Conservation (phyloP, 2,888 invertebrate species). For the Bombyx huttoni region DNA sequence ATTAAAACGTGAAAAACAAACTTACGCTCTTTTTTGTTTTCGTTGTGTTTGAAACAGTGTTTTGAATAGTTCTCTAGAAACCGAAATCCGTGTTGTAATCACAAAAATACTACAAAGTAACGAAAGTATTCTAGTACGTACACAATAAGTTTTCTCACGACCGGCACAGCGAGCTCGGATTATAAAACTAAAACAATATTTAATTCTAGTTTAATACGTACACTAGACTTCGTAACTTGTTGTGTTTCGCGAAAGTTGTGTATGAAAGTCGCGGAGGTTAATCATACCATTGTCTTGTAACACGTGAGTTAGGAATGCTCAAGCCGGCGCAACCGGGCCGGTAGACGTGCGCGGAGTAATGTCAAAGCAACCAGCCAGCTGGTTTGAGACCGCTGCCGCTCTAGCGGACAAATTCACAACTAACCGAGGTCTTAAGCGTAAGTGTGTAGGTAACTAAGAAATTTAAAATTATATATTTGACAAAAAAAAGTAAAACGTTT, state of each 20-base stretch:
- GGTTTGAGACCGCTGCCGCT: conserved; percentile 47
- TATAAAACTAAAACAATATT: conserved; percentile 22
- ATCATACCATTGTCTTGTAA: conserved; percentile 34
- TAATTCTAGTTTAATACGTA: too few relatives aligned
- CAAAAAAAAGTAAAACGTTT: too few relatives aligned
- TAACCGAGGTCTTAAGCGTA: conserved; percentile 33
- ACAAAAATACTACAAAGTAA: conserved; percentile 39
- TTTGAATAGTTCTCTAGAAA: not conserved
- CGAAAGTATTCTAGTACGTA: conserved; percentile 42
- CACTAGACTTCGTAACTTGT: not conserved
- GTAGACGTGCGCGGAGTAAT: conserved; percentile 46
- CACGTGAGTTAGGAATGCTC: conserved; percentile 45
- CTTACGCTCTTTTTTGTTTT: conserved; percentile 1
- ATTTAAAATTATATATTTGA: too few relatives aligned
- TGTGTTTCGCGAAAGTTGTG: not conserved
- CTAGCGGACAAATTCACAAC: conserved; percentile 58
- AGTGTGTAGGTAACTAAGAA: conserved; percentile 15
- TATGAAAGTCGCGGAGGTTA: conserved; percentile 31
- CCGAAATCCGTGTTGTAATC: conserved; percentile 36
- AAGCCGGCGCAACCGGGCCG: conserved; percentile 36
- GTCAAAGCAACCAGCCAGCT: conserved; percentile 55
- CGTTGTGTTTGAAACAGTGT: not conserved
- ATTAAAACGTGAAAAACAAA: not conserved
- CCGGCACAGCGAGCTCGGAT: conserved; percentile 38
- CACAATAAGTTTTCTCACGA: conserved; percentile 49